Percentiles rank a stretch among this genome's conserved stretches.
phyloP scores from a whole-genome alignment of 2,113 vertebrate genomes.

The Oryzias curvinotus region DNA sequence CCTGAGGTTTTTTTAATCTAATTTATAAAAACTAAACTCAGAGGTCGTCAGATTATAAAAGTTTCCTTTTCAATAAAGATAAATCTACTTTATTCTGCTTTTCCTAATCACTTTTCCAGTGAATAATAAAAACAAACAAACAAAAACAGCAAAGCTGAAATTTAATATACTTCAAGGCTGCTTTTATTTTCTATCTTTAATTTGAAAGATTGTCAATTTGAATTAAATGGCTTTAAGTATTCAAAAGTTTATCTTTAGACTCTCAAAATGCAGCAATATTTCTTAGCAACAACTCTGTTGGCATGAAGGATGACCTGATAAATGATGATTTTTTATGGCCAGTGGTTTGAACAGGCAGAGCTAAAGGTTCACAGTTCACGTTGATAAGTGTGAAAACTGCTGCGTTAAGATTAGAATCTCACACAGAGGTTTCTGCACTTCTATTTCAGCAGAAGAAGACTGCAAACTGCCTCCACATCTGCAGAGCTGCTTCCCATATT shows the following conservation, averaged over 20 bases:
- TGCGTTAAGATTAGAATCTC: too few species aligned
- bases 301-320: slow-evolving; percentile 8
- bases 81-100: slow-evolving; percentile 30
- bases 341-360: slow-evolving; percentile 22
- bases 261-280: too few species aligned
- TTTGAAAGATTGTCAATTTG: too few species aligned
- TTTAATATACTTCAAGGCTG: slow-evolving; percentile 36
- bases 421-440: too few species aligned
- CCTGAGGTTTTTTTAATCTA: slow-evolving; percentile 28
- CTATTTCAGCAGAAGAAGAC: background rate
- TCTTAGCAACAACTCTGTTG: background rate
- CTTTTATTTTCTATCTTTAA: too few species aligned
- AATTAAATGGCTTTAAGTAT: too few species aligned
- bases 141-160: slow-evolving; percentile 39
- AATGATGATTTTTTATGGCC: background rate
- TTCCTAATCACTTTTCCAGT: slow-evolving; percentile 45
- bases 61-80: slow-evolving; percentile 48
- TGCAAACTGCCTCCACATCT: slow-evolving; percentile 6
- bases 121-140: slow-evolving; percentile 57
- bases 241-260: too few species aligned
- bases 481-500: slow-evolving; percentile 19
- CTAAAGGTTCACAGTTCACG: slow-evolving; percentile 22
- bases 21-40: slow-evolving; percentile 49
- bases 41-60: slow-evolving; percentile 28
- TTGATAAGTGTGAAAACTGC: too few species aligned